Conservation (phyloP, 2,797 vertebrate genomes). For the Vireo griseus region DNA sequence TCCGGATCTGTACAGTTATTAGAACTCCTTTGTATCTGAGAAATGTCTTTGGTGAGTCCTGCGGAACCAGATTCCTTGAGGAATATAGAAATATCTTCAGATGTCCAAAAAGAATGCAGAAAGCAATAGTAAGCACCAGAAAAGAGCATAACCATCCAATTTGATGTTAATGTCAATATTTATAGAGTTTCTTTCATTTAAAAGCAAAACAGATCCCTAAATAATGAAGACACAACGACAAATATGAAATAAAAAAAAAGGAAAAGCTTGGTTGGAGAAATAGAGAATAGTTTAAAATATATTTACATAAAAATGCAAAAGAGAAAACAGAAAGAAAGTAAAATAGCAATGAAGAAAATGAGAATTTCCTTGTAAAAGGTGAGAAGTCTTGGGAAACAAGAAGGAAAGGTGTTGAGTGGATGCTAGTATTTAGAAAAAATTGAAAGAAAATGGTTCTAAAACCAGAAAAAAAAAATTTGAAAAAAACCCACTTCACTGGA, state of each 20-base stretch:
- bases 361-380: background rate
- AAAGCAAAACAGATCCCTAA: background rate
- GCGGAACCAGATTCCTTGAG: background rate
- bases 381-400: background rate
- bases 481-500: accelerated
- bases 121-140: background rate
- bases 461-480: accelerated
- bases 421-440: background rate
- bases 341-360: background rate
- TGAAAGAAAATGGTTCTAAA: background rate
- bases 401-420: background rate
- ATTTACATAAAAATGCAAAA: background rate
- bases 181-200: background rate
- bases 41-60: background rate
- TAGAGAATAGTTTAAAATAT: background rate
- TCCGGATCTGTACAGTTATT: background rate
- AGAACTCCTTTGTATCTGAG: background rate
- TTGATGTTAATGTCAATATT: background rate
- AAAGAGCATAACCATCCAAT: background rate
- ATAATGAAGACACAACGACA: background rate
- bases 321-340: background rate
- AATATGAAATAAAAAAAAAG: background rate
- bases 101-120: background rate
- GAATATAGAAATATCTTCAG: background rate
- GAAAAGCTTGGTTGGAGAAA: background rate